Conservation (phyloP, 2,888 invertebrate genomes). For the Prosopocoilus inquinatus region DNA sequence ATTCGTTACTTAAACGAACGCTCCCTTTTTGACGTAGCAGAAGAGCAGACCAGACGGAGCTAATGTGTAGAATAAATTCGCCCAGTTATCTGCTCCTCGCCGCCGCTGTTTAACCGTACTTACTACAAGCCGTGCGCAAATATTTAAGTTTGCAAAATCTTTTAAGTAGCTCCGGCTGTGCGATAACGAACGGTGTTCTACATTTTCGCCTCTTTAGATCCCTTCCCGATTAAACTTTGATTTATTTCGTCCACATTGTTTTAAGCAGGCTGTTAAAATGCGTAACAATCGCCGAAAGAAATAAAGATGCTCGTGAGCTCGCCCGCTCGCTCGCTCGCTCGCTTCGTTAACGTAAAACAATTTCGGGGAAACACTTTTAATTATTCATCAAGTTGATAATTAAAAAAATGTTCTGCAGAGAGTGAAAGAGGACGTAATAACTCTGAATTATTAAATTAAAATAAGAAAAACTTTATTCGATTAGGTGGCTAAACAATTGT, state of each 20-base stretch:
- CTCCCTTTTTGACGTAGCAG: neutral
- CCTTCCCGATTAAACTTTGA: conserved; percentile 10
- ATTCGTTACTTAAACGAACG: neutral
- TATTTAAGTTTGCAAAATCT: conserved; percentile 20
- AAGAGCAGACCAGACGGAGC: neutral
- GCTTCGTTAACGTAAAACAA: too few relatives aligned
- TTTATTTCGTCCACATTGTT: conserved; percentile 3
- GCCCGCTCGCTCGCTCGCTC: too few relatives aligned
- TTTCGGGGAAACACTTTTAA: too few relatives aligned
- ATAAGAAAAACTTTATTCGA: too few relatives aligned
- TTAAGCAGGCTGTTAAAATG: neutral
- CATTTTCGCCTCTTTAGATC: conserved; percentile 4
- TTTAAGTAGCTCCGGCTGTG: conserved; percentile 14
- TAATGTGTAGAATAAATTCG: conserved; percentile 16
- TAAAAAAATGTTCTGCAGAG: too few relatives aligned
- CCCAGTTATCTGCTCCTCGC: conserved; percentile 11
- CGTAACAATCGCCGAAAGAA: conserved; percentile 2
- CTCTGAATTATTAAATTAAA: too few relatives aligned
- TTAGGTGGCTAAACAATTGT: too few relatives aligned
- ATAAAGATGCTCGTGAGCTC: conserved; percentile 10
- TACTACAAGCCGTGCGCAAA: conserved; percentile 20
- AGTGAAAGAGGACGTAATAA: too few relatives aligned
- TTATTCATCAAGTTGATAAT: too few relatives aligned
- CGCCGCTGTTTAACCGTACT: conserved; percentile 13
- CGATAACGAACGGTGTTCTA: conserved; percentile 14